Conservation (phyloP, 2,113 vertebrate genomes). For the Nothoprocta perdicaria region DNA sequence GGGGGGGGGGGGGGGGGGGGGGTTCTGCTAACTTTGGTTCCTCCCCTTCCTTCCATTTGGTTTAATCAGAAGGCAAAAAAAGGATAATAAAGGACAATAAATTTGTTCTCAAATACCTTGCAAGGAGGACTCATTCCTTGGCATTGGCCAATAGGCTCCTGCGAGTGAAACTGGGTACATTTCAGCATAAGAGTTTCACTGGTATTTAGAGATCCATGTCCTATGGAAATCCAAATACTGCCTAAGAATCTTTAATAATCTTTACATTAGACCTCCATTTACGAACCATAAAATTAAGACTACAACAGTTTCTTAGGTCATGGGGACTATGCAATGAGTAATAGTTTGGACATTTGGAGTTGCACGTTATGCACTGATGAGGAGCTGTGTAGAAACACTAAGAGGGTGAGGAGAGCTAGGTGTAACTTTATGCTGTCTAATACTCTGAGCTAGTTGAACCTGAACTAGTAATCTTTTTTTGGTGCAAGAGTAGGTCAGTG, state of each 20-base stretch:
- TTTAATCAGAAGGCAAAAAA: slow-evolving; percentile 2
- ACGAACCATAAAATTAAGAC: background rate
- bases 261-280: background rate
- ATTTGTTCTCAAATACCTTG: background rate
- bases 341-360: background rate
- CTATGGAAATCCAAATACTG: background rate
- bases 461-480: background rate
- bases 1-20: too few species aligned
- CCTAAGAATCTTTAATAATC: background rate
- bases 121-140: background rate
- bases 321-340: background rate
- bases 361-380: background rate
- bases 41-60: background rate
- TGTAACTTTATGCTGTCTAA: background rate
- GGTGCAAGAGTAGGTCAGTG: background rate
- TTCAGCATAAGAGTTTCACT: background rate
- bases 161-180: background rate
- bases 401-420: background rate
- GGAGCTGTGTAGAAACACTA: background rate
- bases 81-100: background rate
- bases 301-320: background rate
- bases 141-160: background rate
- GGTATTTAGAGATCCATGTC: background rate
- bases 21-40: background rate
- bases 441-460: background rate